Evolutionary conservation across 2,113 vertebrate species (phyloP), one percentile per base, ranked within the genome.

Genomic region (Rhadina sibilatrix): DNA sequence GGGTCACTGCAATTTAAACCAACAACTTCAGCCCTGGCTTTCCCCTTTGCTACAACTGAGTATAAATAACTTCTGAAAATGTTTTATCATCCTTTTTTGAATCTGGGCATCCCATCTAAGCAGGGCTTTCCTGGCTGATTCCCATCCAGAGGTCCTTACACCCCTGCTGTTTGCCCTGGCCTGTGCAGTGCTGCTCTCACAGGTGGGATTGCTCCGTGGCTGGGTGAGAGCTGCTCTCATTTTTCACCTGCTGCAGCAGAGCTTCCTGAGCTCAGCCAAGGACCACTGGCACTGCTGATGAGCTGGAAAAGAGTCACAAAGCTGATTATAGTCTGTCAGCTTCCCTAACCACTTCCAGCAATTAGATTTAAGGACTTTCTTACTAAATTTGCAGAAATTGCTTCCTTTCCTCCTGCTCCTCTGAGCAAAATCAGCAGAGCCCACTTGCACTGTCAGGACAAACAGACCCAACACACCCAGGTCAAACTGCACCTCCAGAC

Each of bases 361-460:
- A 95, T 97, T 94, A 94, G 89, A 86, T 92, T 90, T 90, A 77
- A 96, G 94, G 90, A 74, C 88, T 83, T 95, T 90, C 95, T 94
- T 93, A 92, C 94, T 96, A 93, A 93, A 97, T 94, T 92, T 94
- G 69, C 83, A 95, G 88, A 92, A 96, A 94, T 94, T 95, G 76
- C 92, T 97, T 97, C 94, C 94, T 95, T 87, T 87, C 95, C 88
- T 94, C 76, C 76, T 86, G 83, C 59, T 86, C 33, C 76, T 74
- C 5, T 0, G 68, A 89, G 83, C 60, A 83, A 79, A 92, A 92
- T 33, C 94, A 83, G 83, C 95, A 81, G 46, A 90, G 59, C 46
- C 82, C 79, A 50, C 56, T 59, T 10, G 33, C 18, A 37, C 0
- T 46, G 71, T 78, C 79, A 86, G 87, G 54, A 90, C 91, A 89